A percentile compares a stretch with the other conserved stretches of the same genome.
phyloP scores from a whole-genome alignment of 1,140 invertebrate genomes.

The Scaptodrosophila lebanonensis region DNA sequence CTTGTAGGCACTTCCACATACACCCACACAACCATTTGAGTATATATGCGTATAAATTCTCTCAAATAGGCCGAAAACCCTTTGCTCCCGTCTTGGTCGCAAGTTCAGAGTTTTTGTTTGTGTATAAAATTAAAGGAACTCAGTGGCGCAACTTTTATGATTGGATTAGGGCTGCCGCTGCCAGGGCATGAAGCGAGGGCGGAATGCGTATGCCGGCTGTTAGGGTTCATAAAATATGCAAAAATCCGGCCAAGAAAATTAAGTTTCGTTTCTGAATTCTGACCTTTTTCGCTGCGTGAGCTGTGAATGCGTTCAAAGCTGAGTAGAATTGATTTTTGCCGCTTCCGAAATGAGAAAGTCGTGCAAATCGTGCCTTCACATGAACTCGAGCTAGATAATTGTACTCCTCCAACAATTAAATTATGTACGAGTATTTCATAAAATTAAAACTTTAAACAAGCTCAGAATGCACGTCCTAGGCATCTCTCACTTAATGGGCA shows the following conservation, averaged over 20 bases:
- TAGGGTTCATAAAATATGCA: slow-evolving; percentile 72
- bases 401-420: too few relatives aligned
- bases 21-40: too few relatives aligned
- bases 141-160: slow-evolving; percentile 57
- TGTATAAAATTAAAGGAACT: slow-evolving; percentile 65
- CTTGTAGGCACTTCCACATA: too few relatives aligned
- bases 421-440: too few relatives aligned
- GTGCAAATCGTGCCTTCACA: too few relatives aligned
- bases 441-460: too few relatives aligned
- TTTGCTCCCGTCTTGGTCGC: slow-evolving; percentile 35
- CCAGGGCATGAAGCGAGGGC: too few relatives aligned
- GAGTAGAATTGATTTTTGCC: too few relatives aligned
- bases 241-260: slow-evolving; percentile 61
- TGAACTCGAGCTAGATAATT: too few relatives aligned
- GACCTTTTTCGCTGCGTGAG: slow-evolving; percentile 42
- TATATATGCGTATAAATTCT: too few relatives aligned
- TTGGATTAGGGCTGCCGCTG: slow-evolving; percentile 47
- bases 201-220: slow-evolving; percentile 57
- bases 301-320: too few relatives aligned
- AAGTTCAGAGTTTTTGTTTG: slow-evolving; percentile 59
- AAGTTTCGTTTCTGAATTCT: slow-evolving; percentile 51
- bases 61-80: slow-evolving; percentile 35
- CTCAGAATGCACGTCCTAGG: background rate
- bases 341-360: too few relatives aligned
- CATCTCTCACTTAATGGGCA: slow-evolving; percentile 36